Evolutionary conservation across 2,888 invertebrate species (phyloP).

Genomic region (Heliconius ethilla): DNA sequence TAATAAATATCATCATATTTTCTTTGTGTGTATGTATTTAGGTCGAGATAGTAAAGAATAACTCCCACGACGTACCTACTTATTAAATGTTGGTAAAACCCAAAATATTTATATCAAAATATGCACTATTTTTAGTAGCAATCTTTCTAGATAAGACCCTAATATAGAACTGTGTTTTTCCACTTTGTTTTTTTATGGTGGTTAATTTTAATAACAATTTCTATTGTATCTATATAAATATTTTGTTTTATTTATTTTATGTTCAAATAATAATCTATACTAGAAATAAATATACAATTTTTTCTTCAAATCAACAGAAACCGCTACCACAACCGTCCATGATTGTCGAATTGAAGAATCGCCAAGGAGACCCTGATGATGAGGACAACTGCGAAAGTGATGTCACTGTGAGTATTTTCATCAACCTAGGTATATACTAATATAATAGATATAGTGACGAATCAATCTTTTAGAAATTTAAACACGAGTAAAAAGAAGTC

Average conservation of each 20-base stretch:
- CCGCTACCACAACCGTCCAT: conserved; percentile 54
- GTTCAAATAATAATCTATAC: background rate
- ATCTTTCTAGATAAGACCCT: background rate
- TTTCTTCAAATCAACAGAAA: conserved; percentile 59
- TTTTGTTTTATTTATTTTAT: background rate
- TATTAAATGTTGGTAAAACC: background rate
- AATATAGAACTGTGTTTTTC: too few species aligned
- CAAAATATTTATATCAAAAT: background rate
- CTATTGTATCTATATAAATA: too few species aligned
- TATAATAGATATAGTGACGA: too few species aligned
- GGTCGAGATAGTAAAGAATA: background rate
- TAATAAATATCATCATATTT: too few species aligned
- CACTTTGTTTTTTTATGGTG: too few species aligned
- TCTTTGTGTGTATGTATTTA: background rate
- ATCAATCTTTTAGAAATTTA: too few species aligned
- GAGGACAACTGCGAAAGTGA: conserved; percentile 60
- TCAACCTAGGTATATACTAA: background rate
- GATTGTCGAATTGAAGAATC: conserved; percentile 56
- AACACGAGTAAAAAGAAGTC: too few species aligned
- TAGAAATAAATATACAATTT: background rate
- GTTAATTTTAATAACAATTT: background rate
- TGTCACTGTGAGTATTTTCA: conserved; percentile 56
- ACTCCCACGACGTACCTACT: too few species aligned
- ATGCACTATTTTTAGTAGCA: background rate
- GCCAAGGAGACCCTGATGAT: conserved; percentile 63